Evolutionary conservation across 2,888 invertebrate species (phyloP).

Genomic region (Beris chalybata): DNA sequence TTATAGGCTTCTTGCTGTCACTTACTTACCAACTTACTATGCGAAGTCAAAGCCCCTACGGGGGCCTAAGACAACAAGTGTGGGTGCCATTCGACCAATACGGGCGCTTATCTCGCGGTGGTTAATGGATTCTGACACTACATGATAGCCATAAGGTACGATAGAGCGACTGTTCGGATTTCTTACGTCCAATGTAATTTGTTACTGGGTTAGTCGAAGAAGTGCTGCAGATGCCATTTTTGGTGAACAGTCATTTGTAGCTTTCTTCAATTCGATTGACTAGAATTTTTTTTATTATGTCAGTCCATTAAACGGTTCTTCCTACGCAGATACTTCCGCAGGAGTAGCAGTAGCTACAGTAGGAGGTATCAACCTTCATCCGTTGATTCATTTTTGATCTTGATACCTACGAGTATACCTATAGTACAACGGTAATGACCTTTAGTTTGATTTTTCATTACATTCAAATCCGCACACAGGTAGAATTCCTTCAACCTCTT

Average conservation of each 20-base stretch:
- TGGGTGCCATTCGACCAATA: slow-evolving; percentile 29
- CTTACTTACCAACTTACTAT: neutral
- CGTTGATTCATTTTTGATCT: slow-evolving; percentile 14
- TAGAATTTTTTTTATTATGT: slow-evolving; percentile 5
- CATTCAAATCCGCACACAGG: too few species aligned
- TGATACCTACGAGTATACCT: neutral
- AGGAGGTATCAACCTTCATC: slow-evolving; percentile 7
- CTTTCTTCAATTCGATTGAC: slow-evolving; percentile 13
- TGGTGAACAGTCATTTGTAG: slow-evolving; percentile 12
- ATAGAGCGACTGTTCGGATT: neutral
- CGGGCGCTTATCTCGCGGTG: slow-evolving; percentile 29
- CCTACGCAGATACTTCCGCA: slow-evolving; percentile 1
- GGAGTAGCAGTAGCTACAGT: slow-evolving; percentile 1
- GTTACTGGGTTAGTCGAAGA: slow-evolving; percentile 5
- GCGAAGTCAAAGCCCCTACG: neutral
- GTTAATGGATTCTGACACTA: slow-evolving; percentile 37
- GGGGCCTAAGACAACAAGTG: slow-evolving; percentile 22
- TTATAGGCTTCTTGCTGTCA: too few species aligned
- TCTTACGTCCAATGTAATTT: neutral
- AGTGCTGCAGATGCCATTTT: slow-evolving; percentile 6
- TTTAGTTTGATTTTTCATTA: too few species aligned
- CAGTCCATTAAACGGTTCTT: slow-evolving; percentile 13
- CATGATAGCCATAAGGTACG: slow-evolving; percentile 32
- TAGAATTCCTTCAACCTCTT: too few species aligned
- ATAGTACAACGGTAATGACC: too few species aligned